Conservation (phyloP, 1,140 invertebrate species). For the Trissolcus basalis region DNA sequence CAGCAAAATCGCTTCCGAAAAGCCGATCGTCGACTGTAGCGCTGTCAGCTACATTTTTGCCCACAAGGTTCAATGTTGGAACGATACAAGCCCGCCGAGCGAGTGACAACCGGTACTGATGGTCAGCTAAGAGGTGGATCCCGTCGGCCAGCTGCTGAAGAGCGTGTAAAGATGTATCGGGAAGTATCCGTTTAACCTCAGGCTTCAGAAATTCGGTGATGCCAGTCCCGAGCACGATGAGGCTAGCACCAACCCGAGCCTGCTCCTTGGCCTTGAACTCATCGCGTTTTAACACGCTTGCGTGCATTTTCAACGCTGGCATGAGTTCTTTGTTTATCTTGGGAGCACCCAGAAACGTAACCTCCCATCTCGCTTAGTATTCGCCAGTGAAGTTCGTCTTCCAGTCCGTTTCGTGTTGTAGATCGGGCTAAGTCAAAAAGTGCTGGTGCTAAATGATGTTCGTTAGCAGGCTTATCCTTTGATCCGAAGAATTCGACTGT, state of each 20-base stretch:
- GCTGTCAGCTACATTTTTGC: slow-evolving; percentile 26
- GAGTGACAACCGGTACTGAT: slow-evolving; percentile 25
- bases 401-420: not conserved
- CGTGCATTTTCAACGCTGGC: slow-evolving; percentile 1
- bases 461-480: too few relatives aligned
- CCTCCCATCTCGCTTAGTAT: slow-evolving; percentile 1
- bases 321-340: slow-evolving; percentile 1
- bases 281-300: slow-evolving; percentile 3
- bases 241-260: slow-evolving; percentile 21
- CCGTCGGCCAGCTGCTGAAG: slow-evolving; percentile 25
- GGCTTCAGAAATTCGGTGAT: slow-evolving; percentile 32
- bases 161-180: not conserved
- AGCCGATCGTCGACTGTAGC: slow-evolving; percentile 28
- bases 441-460: too few relatives aligned
- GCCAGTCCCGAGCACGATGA: slow-evolving; percentile 32
- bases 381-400: not conserved
- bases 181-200: slow-evolving; percentile 5
- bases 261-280: slow-evolving; percentile 1
- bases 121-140: too few relatives aligned
- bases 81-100: slow-evolving; percentile 30
- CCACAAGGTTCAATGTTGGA: slow-evolving; percentile 34
- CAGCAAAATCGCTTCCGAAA: slow-evolving; percentile 20
- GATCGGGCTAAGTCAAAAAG: too few relatives aligned
- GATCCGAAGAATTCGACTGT: too few relatives aligned
- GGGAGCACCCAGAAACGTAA: not conserved